phyloP scores from a whole-genome alignment of 2,113 vertebrate species.

The Catagonus wagneri region DNA sequence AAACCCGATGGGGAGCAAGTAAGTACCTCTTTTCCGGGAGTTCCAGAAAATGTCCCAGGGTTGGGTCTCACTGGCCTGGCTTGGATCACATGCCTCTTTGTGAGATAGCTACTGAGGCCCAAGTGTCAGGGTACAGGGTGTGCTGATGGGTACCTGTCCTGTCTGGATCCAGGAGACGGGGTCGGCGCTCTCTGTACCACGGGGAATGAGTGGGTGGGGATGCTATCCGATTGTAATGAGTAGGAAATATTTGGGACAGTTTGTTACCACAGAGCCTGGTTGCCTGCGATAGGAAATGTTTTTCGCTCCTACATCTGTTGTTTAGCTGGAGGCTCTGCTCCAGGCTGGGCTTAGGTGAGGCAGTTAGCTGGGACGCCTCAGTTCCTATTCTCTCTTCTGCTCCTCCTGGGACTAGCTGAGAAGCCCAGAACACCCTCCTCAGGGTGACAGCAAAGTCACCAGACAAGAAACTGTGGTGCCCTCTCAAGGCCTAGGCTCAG shows the following conservation, averaged over 20 bases:
- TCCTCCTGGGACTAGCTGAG: neutral
- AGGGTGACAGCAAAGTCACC: neutral
- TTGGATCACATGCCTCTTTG: neutral
- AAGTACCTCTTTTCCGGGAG: neutral
- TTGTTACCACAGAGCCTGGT: neutral
- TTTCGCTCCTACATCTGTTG: neutral
- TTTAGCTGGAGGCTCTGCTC: conserved; percentile 11
- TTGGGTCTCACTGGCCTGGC: neutral
- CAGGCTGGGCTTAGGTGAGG: neutral
- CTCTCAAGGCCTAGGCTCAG: neutral
- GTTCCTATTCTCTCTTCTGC: neutral
- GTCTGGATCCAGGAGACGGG: neutral
- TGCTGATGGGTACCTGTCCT: neutral
- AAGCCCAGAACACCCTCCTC: neutral
- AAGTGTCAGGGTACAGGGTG: neutral
- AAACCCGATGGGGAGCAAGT: neutral
- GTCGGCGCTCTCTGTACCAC: neutral
- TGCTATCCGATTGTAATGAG: rapidly evolving
- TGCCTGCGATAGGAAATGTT: neutral
- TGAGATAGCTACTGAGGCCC: neutral
- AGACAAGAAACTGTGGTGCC: neutral
- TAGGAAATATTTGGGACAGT: no score
- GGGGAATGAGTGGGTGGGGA: neutral
- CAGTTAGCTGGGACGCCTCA: neutral
- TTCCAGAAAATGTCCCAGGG: neutral